Evolutionary conservation across 2,113 vertebrate species (phyloP).

Genomic region (human (Homo sapiens)): DNA sequence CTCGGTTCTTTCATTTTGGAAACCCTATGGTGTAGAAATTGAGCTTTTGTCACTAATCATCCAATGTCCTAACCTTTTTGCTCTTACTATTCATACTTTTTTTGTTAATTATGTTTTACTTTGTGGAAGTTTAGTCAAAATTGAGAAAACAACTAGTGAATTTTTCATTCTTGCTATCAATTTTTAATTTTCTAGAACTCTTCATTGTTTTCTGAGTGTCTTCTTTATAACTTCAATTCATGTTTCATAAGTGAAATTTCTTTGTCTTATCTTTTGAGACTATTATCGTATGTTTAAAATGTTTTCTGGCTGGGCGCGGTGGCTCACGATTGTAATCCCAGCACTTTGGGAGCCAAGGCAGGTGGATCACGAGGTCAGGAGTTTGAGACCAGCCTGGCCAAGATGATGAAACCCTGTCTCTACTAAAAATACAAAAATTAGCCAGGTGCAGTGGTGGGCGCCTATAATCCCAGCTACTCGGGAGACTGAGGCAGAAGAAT

Average conservation of each 20-base stretch:
- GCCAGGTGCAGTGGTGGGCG: no score
- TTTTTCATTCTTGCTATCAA: neutral
- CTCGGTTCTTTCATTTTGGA: neutral
- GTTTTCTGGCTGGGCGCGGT: no score
- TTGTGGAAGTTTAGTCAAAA: neutral
- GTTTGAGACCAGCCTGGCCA: no score
- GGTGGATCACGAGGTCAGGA: no score
- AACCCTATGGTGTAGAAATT: neutral
- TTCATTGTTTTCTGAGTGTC: neutral
- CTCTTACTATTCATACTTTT: neutral
- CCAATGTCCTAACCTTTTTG: neutral
- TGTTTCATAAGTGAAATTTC: neutral
- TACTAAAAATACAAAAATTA: no score
- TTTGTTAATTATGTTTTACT: neutral
- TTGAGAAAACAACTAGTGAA: neutral
- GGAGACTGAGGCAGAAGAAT: no score
- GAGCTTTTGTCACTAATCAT: neutral
- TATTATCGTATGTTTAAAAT: neutral
- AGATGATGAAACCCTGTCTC: no score
- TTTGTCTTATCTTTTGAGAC: neutral
- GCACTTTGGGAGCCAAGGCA: no score
- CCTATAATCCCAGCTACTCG: no score
- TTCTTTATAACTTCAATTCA: neutral
- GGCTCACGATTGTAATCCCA: no score
- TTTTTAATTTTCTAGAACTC: neutral